Base-by-base conservation (phyloP, 2,888 invertebrate species). In the Tetheella fluctuosa region DNA sequence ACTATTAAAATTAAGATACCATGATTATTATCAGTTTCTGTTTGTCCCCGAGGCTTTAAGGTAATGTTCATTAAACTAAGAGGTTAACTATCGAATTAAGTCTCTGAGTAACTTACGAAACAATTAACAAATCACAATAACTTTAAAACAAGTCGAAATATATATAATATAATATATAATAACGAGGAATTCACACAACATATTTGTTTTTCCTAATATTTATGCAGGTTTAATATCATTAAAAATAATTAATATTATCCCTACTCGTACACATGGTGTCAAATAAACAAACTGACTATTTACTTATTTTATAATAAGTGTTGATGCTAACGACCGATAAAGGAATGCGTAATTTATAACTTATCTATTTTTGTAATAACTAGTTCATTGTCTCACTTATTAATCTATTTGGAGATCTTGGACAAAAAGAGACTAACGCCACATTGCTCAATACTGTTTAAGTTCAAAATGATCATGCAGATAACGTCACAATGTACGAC, bases 1-100 rank as follows among this genome's bases (percentile, higher is more conserved):
- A 61, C 54, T 55, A 39, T 39, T 37, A 59, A 59, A 55, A 23
- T 20, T 56, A 56, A 56, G 5, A 15, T 37, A 52, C n/a, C 58
- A 58, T 42, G 10, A 34, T 1, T 7, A 13, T 12, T 13, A 1
- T 34, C 6, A 1, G 2, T 34, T 34, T 13, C 10, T 0, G 7
- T 30, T 30, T 30, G 7, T 7, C 10, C 10, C 30, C 30, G 2
- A n/a, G n/a, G 10, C 7, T 10, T 10, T 30, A 30, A 30, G 10
- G 10, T 30, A 0, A 30, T 30, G 8, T 30, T 1, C 7, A 30
- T 30, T 10, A 10, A 10, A 10, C 10, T 10, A 30, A 30, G 30
- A 30, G 30, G 30, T 30, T n/a, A n/a, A n/a, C n/a, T n/a, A n/a
- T n/a, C n/a, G n/a, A n/a, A n/a, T n/a, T n/a, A n/a, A n/a, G n/a